Percentiles rank a stretch among this genome's conserved stretches.
These are phyloP conservation scores for Aptenodytes patagonicus DNA, from an alignment of 2,113 vertebrate species.

Conservation along the genomic window DNA sequence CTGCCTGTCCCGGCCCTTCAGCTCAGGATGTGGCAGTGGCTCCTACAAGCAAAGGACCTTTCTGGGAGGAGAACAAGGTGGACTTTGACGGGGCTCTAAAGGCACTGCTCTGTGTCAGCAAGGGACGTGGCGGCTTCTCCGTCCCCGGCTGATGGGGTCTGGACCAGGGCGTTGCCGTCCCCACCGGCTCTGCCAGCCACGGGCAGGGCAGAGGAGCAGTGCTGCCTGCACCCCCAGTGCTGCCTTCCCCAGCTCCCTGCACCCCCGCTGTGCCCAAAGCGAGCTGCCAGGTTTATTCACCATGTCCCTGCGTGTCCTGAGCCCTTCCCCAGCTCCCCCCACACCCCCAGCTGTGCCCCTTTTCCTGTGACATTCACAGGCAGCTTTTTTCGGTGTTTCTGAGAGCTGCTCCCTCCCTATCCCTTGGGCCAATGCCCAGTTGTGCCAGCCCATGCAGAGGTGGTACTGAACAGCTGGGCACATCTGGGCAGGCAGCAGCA, in stretches of 20 bases:
- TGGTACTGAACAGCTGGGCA: background rate
- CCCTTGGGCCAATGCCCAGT: background rate
- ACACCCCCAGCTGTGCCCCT: background rate
- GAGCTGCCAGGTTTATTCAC: background rate
- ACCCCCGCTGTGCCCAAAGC: background rate
- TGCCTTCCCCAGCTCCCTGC: background rate
- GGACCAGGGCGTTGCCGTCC: background rate
- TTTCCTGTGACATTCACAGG: background rate
- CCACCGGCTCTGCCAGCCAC: rapidly evolving
- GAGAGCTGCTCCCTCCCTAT: background rate
- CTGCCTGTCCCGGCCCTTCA: background rate
- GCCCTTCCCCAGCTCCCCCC: background rate
- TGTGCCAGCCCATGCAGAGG: background rate
- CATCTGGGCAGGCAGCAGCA: background rate
- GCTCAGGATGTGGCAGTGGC: background rate
- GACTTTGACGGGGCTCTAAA: background rate
- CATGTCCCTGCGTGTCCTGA: background rate
- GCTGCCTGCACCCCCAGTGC: background rate
- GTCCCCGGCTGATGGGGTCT: background rate
- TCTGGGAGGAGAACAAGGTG: background rate
- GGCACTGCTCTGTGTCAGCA: background rate
- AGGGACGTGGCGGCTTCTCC: background rate
- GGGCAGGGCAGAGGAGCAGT: background rate
- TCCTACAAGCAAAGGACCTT: background rate
- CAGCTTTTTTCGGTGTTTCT: background rate